These are phyloP conservation scores for Micrasema longulum DNA, from an alignment of 1,140 invertebrate species.

Conservation along the genomic window DNA sequence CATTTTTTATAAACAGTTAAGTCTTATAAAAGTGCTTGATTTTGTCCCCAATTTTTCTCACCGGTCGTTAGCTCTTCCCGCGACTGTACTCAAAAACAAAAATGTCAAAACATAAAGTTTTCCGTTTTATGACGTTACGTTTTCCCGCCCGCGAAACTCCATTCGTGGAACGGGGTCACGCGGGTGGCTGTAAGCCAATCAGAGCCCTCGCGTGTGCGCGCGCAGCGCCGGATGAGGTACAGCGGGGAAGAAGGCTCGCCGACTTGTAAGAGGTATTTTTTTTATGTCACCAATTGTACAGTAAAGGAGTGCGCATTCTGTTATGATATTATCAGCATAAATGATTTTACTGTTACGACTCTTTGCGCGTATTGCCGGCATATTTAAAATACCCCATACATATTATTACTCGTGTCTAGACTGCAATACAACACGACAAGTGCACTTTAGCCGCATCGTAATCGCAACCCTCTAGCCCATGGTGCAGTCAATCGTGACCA, in stretches of 20 bases:
- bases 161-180: constrained; percentile 31
- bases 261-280: constrained; percentile 8
- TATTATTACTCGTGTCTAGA: constrained; percentile 14
- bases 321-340: too few relatives aligned
- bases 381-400: neutral
- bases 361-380: neutral
- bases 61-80: neutral
- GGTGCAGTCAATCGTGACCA: constrained; percentile 15
- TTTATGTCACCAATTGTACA: neutral
- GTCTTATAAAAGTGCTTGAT: neutral
- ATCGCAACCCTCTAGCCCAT: neutral
- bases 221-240: constrained; percentile 15
- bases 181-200: constrained; percentile 24
- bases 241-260: constrained; percentile 6
- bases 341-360: too few relatives aligned
- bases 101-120: constrained; percentile 21
- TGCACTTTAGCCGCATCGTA: constrained; percentile 39
- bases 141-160: constrained; percentile 22
- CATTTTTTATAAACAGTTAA: neutral
- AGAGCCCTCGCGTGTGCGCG: neutral
- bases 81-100: constrained; percentile 23
- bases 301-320: too few relatives aligned
- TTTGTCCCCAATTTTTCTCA: constrained; percentile 9
- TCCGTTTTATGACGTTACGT: constrained; percentile 26
- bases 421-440: constrained; percentile 1